Conservation (phyloP, 2,113 vertebrate species). For the Pangasianodon gigas region DNA sequence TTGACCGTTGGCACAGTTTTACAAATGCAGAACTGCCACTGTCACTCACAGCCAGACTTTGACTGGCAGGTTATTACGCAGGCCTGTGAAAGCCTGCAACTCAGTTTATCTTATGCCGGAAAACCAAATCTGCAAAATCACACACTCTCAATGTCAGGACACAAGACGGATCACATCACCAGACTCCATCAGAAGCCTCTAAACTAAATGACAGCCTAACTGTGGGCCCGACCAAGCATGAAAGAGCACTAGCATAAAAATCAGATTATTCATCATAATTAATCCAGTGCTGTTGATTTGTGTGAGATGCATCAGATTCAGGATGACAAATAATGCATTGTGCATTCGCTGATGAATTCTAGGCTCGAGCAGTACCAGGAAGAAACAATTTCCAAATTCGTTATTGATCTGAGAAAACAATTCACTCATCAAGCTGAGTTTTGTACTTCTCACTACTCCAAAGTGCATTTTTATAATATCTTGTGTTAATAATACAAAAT, state of each 20-base stretch:
- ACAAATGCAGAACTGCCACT: neutral
- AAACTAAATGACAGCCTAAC: neutral
- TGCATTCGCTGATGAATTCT: slow-evolving; percentile 6
- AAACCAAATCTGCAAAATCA: neutral
- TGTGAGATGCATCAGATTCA: slow-evolving; percentile 46
- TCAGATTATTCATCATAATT: slow-evolving; percentile 42
- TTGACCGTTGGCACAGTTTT: neutral
- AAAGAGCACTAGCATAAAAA: neutral
- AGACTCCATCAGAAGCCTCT: neutral
- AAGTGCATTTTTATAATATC: neutral
- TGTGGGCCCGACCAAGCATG: neutral
- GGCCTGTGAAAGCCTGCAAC: neutral
- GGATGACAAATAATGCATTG: slow-evolving; percentile 52
- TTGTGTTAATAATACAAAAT: neutral
- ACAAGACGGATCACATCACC: slow-evolving; percentile 23
- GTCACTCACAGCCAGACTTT: slow-evolving; percentile 11
- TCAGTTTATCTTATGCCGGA: neutral
- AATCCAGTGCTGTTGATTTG: slow-evolving; percentile 44
- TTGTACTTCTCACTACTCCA: neutral
- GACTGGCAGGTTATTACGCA: slow-evolving; percentile 36
- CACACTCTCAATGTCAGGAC: neutral
- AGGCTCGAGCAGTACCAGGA: neutral
- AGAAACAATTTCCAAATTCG: slow-evolving; percentile 7
- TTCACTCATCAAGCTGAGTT: neutral
- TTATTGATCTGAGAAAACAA: neutral